phyloP scores from a whole-genome alignment of 2,797 vertebrate genomes.

The Triplophysa bombifrons region DNA sequence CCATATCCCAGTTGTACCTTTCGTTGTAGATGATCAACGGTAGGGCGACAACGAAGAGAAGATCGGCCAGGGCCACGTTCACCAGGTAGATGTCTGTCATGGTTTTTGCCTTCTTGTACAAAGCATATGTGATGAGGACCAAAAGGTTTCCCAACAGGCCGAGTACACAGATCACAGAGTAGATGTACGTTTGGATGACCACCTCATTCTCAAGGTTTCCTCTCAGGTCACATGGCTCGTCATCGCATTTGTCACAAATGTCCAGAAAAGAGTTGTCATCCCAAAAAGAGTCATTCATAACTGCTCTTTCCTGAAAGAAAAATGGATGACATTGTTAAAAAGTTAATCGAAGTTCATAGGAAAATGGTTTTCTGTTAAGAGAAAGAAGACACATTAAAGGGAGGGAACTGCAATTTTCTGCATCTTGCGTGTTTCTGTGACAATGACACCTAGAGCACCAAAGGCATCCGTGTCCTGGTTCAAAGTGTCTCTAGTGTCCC shows the following conservation, averaged over 20 bases:
- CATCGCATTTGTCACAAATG: background rate
- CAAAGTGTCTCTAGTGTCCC: background rate
- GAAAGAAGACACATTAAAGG: too few relatives aligned
- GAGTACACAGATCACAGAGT: slow-evolving; percentile 79
- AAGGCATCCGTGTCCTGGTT: background rate
- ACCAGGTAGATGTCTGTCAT: slow-evolving; percentile 92
- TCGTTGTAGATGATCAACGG: slow-evolving; percentile 85
- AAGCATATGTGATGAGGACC: slow-evolving; percentile 85
- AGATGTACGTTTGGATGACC: slow-evolving; percentile 65
- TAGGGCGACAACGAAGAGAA: slow-evolving; percentile 85
- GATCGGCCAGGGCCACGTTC: slow-evolving; percentile 88
- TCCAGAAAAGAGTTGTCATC: rapidly evolving
- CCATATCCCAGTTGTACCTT: slow-evolving; percentile 80
- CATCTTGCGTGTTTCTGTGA: background rate
- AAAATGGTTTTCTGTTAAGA: too few relatives aligned
- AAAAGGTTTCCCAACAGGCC: slow-evolving; percentile 88
- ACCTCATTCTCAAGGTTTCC: slow-evolving; percentile 31
- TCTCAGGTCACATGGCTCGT: slow-evolving; percentile 48
- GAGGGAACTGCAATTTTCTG: background rate
- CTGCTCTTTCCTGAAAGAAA: slow-evolving; percentile 15
- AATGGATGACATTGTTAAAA: background rate
- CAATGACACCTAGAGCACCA: slow-evolving; percentile 2
- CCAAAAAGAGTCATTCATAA: rapidly evolving
- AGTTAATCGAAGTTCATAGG: too few relatives aligned
- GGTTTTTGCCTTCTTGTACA: slow-evolving; percentile 86